Evolutionary conservation across 2,113 vertebrate genomes (phyloP).

Genomic region (Bothrops jararaca): DNA sequence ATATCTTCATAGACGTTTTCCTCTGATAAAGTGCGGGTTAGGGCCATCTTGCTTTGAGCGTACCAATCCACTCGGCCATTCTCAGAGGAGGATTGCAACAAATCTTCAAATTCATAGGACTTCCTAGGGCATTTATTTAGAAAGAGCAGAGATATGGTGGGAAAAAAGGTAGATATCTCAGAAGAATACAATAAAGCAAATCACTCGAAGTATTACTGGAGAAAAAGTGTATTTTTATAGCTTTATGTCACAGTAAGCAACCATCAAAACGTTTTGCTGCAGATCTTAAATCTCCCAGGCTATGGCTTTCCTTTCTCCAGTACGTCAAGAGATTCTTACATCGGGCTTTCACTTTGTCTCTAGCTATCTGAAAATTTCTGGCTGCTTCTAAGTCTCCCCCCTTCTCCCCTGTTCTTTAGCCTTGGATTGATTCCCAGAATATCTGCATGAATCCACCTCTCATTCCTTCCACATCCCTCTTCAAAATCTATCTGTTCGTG

Average conservation of each 20-base stretch:
- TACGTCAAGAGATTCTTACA: not conserved
- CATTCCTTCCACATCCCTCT: not conserved
- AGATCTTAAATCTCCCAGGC: not conserved
- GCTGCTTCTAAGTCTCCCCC: not conserved
- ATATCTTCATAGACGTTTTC: constrained; percentile 98
- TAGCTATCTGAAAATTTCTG: not conserved
- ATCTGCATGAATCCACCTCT: not conserved
- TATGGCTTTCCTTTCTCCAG: not conserved
- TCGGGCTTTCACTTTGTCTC: not conserved
- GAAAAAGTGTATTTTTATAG: not conserved
- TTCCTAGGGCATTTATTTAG: constrained; percentile 74
- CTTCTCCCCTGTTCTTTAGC: not conserved
- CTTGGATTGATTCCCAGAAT: not conserved
- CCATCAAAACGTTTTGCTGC: not conserved
- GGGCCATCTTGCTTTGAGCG: constrained; percentile 87
- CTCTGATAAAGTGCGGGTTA: constrained; percentile 95
- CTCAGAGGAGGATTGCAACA: constrained; percentile 84
- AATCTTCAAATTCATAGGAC: constrained; percentile 95
- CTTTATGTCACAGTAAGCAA: not conserved
- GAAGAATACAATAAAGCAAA: not conserved
- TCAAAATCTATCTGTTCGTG: not conserved
- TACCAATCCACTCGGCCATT: constrained; percentile 87
- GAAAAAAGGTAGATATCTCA: not conserved
- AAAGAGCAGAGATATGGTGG: not conserved
- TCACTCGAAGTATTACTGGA: not conserved